A percentile compares a stretch with the other conserved stretches of the same genome.
Conservation (phyloP, 2,888 invertebrate species). For the Arctia plantaginis region DNA sequence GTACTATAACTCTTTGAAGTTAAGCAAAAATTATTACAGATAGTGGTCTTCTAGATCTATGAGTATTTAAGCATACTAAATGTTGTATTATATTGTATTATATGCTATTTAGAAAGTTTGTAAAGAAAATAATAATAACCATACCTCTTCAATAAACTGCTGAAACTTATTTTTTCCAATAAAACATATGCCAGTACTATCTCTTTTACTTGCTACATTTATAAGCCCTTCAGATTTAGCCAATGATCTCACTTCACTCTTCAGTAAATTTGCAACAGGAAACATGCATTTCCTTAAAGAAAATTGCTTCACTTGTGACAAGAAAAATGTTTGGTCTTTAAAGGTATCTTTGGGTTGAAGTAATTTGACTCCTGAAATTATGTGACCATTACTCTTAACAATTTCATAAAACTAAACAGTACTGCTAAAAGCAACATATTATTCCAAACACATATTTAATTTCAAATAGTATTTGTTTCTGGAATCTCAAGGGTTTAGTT, state of each 20-base stretch:
- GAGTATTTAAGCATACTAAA: no score
- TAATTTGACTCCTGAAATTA: slow-evolving; percentile 88
- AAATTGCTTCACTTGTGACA: slow-evolving; percentile 93
- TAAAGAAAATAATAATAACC: slow-evolving; percentile 68
- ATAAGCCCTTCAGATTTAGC: slow-evolving; percentile 90
- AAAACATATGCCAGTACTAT: slow-evolving; percentile 98
- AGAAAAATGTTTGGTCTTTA: slow-evolving; percentile 98
- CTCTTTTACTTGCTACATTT: slow-evolving; percentile 90
- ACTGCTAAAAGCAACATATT: background rate
- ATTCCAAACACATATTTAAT: background rate
- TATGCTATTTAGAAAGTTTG: background rate
- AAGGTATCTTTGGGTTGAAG: slow-evolving; percentile 90
- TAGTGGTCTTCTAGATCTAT: no score
- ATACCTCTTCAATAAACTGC: slow-evolving; percentile 93
- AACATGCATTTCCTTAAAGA: slow-evolving; percentile 95
- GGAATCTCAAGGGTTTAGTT: no score
- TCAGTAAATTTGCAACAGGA: slow-evolving; percentile 92
- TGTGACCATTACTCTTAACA: background rate
- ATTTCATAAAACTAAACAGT: background rate
- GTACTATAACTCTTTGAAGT: no score
- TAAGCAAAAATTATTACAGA: no score
- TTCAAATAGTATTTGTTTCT: background rate
- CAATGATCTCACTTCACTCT: slow-evolving; percentile 92
- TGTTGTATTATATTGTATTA: background rate
- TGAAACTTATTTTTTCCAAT: slow-evolving; percentile 96